Conservation (phyloP, 1,140 invertebrate genomes). For the Hypsibius dujardini region DNA sequence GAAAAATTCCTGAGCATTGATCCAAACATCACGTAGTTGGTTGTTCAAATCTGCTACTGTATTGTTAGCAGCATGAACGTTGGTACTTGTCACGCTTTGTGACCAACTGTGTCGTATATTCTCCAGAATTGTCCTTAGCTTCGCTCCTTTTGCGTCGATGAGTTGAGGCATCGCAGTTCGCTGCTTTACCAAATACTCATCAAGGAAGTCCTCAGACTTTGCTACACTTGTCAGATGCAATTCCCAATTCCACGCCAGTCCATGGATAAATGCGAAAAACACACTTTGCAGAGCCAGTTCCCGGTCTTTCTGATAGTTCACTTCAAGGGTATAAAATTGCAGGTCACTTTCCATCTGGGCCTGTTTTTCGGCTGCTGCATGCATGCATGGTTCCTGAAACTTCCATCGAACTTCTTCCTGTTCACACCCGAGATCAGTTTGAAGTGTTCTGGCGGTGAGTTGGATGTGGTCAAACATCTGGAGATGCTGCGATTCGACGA, state of each 20-base stretch:
- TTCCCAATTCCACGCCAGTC: neutral
- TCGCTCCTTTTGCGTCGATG: neutral
- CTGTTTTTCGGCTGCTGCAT: neutral
- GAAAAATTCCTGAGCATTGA: neutral
- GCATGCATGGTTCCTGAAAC: neutral
- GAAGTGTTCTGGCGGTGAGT: neutral
- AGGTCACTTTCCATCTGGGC: neutral
- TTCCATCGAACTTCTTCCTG: neutral
- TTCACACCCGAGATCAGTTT: neutral
- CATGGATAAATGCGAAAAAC: neutral
- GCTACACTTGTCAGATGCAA: conserved; percentile 1
- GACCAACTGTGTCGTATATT: neutral
- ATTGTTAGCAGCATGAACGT: neutral
- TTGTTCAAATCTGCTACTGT: neutral
- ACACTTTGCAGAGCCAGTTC: neutral
- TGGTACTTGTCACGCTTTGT: neutral
- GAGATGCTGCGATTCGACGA: neutral
- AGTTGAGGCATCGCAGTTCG: neutral
- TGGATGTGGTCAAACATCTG: neutral
- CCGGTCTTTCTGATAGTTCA: neutral
- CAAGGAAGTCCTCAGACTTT: neutral
- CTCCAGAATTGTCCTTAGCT: neutral
- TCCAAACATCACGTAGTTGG: neutral
- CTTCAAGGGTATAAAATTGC: neutral
- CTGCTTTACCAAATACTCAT: neutral